Percentiles rank a stretch among this genome's conserved stretches.
These are phyloP conservation scores for Microdon myrmicae DNA, from an alignment of 2,888 invertebrate species.

Conservation along the genomic window DNA sequence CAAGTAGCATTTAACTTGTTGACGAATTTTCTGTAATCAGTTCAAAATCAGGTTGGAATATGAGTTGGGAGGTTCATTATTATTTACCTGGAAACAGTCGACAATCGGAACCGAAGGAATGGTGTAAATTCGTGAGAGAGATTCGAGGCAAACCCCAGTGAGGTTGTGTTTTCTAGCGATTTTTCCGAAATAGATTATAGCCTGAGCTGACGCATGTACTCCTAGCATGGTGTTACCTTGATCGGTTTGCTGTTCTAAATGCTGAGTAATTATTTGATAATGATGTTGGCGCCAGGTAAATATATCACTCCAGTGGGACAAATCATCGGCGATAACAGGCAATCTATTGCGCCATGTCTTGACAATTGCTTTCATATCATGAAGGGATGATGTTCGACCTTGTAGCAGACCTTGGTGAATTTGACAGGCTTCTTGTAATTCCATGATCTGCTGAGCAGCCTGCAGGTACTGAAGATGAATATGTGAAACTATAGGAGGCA, in stretches of 20 bases:
- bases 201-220: conserved; percentile 78
- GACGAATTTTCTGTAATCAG: conserved; percentile 85
- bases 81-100: conserved; percentile 81
- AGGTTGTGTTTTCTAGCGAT: conserved; percentile 94
- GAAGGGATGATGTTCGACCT: conserved; percentile 80
- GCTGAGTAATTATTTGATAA: conserved; percentile 90
- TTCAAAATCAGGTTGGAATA: conserved; percentile 4
- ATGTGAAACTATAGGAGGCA: conserved; percentile 93
- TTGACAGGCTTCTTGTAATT: conserved; percentile 87
- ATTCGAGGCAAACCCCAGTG: conserved; percentile 89
- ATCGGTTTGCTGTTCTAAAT: conserved; percentile 74
- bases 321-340: conserved; percentile 94
- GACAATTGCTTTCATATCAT: conserved; percentile 98
- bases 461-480: conserved; percentile 93
- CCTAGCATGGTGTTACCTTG: conserved; percentile 88
- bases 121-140: conserved; percentile 91
- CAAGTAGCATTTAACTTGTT: conserved; percentile 95
- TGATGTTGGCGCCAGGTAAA: conserved; percentile 98
- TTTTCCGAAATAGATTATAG: conserved; percentile 96
- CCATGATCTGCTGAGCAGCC: conserved; percentile 96
- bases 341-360: conserved; percentile 98
- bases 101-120: conserved; percentile 96
- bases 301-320: conserved; percentile 98
- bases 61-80: neutral
- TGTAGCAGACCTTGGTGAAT: conserved; percentile 82